phyloP scores from a whole-genome alignment of 1,140 invertebrate genomes.

The Cydia splendana region DNA sequence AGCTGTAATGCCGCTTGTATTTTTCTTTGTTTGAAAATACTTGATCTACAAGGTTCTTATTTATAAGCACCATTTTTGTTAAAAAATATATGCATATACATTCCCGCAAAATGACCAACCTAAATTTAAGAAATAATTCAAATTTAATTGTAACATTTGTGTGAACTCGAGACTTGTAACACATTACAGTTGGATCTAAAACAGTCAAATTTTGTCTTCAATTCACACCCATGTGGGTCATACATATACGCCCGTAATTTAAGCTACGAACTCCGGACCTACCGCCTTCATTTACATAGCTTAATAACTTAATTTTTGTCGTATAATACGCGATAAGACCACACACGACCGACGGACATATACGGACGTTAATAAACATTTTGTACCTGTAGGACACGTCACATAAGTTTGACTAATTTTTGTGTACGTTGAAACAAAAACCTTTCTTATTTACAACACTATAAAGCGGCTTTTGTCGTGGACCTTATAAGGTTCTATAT shows the following conservation, averaged over 20 bases:
- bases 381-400: constrained; percentile 11
- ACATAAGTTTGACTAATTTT: constrained; percentile 22
- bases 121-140: too few relatives aligned
- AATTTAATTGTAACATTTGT: too few relatives aligned
- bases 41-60: too few relatives aligned
- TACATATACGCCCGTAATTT: not conserved
- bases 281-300: constrained; percentile 32
- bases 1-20: not conserved
- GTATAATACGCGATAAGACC: constrained; percentile 28
- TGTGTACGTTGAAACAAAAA: constrained; percentile 8
- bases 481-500: not conserved
- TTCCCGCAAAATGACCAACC: too few relatives aligned
- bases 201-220: not conserved
- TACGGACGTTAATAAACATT: constrained; percentile 30
- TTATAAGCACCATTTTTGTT: too few relatives aligned
- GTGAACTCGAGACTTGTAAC: not conserved
- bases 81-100: too few relatives aligned
- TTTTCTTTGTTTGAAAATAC: not conserved
- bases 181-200: not conserved
- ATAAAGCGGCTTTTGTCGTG: not conserved
- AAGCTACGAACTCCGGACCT: not conserved
- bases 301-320: constrained; percentile 38
- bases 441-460: not conserved
- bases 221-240: not conserved
- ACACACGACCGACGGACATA: constrained; percentile 29